These are phyloP conservation scores for Leucoraja ocellata DNA, from an alignment of 2,797 vertebrate species.

Conservation along the genomic window DNA sequence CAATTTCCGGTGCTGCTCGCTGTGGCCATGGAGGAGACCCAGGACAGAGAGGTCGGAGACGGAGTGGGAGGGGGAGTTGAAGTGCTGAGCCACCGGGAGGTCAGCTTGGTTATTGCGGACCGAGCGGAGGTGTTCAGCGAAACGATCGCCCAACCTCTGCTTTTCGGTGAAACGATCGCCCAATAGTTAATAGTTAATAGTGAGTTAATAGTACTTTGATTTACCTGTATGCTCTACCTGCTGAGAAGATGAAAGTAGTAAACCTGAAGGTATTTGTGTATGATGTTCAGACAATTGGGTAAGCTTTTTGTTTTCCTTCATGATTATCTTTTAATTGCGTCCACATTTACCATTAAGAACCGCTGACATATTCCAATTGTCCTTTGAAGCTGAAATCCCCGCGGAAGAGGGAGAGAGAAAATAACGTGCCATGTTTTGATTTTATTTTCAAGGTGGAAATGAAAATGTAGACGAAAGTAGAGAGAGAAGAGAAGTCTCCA, in stretches of 20 bases:
- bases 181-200: too few relatives aligned
- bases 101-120: too few relatives aligned
- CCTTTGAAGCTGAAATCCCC: neutral
- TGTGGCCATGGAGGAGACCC: too few relatives aligned
- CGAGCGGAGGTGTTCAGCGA: too few relatives aligned
- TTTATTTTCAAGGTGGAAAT: constrained; percentile 52
- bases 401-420: neutral
- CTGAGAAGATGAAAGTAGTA: neutral
- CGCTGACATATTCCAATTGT: neutral
- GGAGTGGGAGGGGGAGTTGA: too few relatives aligned
- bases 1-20: too few relatives aligned
- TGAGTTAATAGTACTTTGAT: neutral
- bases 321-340: neutral
- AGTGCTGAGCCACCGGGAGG: too few relatives aligned
- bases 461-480: constrained; percentile 63
- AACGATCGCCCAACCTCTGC: too few relatives aligned
- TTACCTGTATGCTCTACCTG: neutral
- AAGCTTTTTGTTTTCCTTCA: neutral
- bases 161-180: too few relatives aligned
- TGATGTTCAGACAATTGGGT: neutral
- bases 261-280: neutral
- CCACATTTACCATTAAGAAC: neutral
- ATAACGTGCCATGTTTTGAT: neutral
- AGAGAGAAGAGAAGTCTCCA: constrained; percentile 47
- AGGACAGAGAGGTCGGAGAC: too few relatives aligned